Evolutionary conservation across 2,888 invertebrate genomes (phyloP).

Genomic region (Hymenopus coronatus): DNA sequence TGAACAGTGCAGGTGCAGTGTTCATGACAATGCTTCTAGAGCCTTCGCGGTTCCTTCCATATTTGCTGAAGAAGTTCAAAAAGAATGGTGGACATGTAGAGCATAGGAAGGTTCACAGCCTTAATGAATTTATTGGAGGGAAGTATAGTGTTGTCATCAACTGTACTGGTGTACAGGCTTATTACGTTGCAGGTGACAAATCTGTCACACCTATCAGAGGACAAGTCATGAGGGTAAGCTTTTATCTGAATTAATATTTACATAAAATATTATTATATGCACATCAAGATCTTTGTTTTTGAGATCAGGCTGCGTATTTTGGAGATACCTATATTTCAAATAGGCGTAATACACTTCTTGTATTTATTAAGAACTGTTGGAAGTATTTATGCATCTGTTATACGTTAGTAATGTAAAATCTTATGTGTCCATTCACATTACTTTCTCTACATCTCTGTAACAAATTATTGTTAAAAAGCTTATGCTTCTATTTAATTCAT

Average conservation of each 20-base stretch:
- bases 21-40: slow-evolving; percentile 69
- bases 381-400: no score
- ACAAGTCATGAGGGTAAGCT: slow-evolving; percentile 63
- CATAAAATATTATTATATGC: not conserved
- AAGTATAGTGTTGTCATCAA: slow-evolving; percentile 71
- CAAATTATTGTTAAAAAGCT: no score
- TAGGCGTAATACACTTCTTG: not conserved
- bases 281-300: not conserved
- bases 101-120: slow-evolving; percentile 51
- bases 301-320: no score
- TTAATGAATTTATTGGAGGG: slow-evolving; percentile 50
- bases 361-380: not conserved
- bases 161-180: slow-evolving; percentile 71
- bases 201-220: slow-evolving; percentile 67
- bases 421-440: no score
- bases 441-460: no score
- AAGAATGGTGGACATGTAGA: slow-evolving; percentile 57
- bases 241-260: not conserved
- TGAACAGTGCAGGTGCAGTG: slow-evolving; percentile 50
- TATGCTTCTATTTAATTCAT: no score
- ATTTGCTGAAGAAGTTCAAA: slow-evolving; percentile 61
- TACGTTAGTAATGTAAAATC: no score
- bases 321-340: not conserved
- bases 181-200: slow-evolving; percentile 59
- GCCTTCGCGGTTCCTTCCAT: slow-evolving; percentile 62